A percentile compares a stretch with the other conserved stretches of the same genome.
These are phyloP conservation scores for Pseudorasbora parva DNA, from an alignment of 2,113 vertebrate species.

Conservation along the genomic window DNA sequence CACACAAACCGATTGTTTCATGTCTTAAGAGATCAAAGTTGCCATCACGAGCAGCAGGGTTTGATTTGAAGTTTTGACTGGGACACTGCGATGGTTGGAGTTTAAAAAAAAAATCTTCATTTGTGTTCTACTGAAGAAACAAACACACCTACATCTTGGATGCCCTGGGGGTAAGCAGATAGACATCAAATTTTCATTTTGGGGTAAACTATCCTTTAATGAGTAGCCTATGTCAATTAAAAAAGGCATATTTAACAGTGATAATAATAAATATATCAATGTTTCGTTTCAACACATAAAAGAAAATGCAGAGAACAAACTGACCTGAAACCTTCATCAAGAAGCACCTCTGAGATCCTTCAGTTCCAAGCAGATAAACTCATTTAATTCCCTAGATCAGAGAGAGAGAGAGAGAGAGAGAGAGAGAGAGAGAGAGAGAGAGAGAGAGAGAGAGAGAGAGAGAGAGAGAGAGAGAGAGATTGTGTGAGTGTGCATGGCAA, in stretches of 20 bases:
- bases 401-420: not conserved
- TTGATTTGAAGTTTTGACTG: too few species aligned
- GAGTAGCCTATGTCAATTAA: not conserved
- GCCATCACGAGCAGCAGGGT: too few species aligned
- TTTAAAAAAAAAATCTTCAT: too few species aligned
- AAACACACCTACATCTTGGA: too few species aligned
- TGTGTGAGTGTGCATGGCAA: too few species aligned
- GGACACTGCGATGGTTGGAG: too few species aligned
- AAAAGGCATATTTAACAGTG: not conserved
- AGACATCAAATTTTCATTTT: too few species aligned
- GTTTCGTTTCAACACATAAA: not conserved
- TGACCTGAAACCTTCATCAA: not conserved
- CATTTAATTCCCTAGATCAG: not conserved
- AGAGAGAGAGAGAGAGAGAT: not conserved
- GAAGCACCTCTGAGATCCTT: not conserved
- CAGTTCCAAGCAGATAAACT: slow-evolving; percentile 21
- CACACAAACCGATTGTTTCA: too few species aligned
- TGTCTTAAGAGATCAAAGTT: too few species aligned
- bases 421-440: not conserved
- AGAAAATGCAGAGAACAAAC: not conserved
- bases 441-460: not conserved
- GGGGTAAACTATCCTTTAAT: too few species aligned
- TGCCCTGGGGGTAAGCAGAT: too few species aligned
- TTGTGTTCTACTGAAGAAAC: too few species aligned
- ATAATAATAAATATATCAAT: not conserved